Percentiles rank a stretch among this genome's conserved stretches.
Evolutionary conservation across 2,113 vertebrate genomes (phyloP).

Genomic region (Poeciliopsis occidentalis): DNA sequence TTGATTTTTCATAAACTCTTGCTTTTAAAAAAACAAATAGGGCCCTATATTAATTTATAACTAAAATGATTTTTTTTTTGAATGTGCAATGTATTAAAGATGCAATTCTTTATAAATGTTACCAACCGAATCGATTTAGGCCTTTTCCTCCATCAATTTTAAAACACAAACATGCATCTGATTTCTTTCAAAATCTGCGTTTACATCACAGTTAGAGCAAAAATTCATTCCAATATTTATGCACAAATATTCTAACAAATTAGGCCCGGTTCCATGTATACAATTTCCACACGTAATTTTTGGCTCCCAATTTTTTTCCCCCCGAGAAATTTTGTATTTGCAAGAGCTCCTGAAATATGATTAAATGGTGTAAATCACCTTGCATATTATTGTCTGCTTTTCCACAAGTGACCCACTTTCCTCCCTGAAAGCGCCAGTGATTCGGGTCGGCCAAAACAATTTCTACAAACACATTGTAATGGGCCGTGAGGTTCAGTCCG

Average conservation of each 20-base stretch:
- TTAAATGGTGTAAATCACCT: slow-evolving; percentile 77
- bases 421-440: slow-evolving; percentile 98
- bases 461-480: slow-evolving; percentile 99
- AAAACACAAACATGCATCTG: not conserved
- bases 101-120: not conserved
- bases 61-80: not conserved
- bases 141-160: not conserved
- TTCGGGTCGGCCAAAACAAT: slow-evolving; percentile 95
- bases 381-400: slow-evolving; percentile 99
- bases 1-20: not conserved
- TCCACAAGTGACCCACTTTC: slow-evolving; percentile 98
- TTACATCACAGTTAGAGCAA: not conserved
- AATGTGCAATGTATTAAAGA: not conserved
- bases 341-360: not conserved
- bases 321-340: not conserved
- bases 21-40: not conserved
- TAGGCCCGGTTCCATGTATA: not conserved
- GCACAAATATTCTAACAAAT: not conserved
- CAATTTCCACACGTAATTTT: not conserved
- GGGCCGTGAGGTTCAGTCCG: slow-evolving; percentile 93
- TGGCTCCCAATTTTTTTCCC: not conserved
- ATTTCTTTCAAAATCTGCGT: not conserved
- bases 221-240: not conserved
- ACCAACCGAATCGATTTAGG: not conserved
- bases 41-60: no score